A percentile compares a stretch with the other conserved stretches of the same genome.
phyloP scores from a whole-genome alignment of 2,888 invertebrate species.

The Morpho helenor region DNA sequence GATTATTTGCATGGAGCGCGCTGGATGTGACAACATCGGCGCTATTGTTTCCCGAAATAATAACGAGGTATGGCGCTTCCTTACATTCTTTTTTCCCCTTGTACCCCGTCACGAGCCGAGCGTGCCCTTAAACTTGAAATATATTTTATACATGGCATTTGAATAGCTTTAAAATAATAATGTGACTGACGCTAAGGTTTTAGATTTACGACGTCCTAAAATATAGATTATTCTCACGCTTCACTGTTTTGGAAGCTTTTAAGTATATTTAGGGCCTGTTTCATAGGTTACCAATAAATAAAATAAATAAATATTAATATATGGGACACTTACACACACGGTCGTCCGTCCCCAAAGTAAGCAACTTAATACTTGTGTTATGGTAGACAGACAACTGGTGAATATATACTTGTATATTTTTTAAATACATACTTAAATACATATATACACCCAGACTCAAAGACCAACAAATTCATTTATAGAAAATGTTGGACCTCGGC shows the following conservation, averaged over 20 bases:
- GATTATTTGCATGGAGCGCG: constrained; percentile 76
- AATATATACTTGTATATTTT: too few relatives aligned
- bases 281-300: too few relatives aligned
- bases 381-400: too few relatives aligned
- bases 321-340: too few relatives aligned
- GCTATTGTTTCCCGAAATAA: constrained; percentile 75
- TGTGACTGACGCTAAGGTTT: constrained; percentile 40
- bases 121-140: constrained; percentile 32
- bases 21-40: constrained; percentile 69
- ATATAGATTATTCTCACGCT: constrained; percentile 51
- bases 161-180: constrained; percentile 61
- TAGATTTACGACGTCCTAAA: constrained; percentile 46
- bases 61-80: constrained; percentile 73
- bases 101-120: constrained; percentile 53
- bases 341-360: too few relatives aligned
- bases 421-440: too few relatives aligned
- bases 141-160: constrained; percentile 66
- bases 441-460: too few relatives aligned
- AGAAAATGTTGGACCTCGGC: too few relatives aligned
- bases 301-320: too few relatives aligned
- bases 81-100: constrained; percentile 41
- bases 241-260: neutral
- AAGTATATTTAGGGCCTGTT: too few relatives aligned
- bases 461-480: too few relatives aligned
- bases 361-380: too few relatives aligned